phyloP scores from a whole-genome alignment of 2,113 vertebrate species.

The Megaceryle torquata region DNA sequence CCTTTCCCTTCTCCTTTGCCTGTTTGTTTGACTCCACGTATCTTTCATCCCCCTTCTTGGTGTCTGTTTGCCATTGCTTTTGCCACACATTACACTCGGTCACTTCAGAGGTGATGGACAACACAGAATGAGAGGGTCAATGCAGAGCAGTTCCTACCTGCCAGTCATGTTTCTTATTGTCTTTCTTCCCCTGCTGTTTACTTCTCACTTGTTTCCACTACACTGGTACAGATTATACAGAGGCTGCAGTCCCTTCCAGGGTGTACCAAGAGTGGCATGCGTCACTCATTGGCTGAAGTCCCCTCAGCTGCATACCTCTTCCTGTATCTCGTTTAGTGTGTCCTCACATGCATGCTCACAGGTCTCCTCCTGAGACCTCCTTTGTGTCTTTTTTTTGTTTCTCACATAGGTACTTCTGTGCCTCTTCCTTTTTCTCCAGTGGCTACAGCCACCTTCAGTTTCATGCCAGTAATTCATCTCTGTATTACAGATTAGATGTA shows the following conservation, averaged over 20 bases:
- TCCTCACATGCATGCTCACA: not conserved
- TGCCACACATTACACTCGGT: not conserved
- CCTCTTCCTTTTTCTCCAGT: too few species aligned
- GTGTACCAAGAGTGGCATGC: not conserved
- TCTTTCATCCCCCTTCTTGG: not conserved
- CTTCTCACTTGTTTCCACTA: not conserved
- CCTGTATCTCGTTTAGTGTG: not conserved
- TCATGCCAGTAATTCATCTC: not conserved
- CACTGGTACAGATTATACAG: not conserved
- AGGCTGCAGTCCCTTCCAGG: not conserved
- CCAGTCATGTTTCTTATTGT: not conserved
- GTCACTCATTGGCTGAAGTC: not conserved
- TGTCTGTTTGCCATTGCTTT: not conserved
- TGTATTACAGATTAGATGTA: not conserved
- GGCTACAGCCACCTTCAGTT: not conserved
- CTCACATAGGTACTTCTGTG: not conserved
- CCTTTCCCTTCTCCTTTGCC: not conserved
- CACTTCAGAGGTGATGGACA: not conserved
- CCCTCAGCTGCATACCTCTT: not conserved
- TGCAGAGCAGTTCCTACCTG: not conserved
- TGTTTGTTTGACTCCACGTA: not conserved
- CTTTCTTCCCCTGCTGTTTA: not conserved
- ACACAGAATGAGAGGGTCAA: not conserved
- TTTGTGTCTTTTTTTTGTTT: not conserved
- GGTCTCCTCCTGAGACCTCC: not conserved